phyloP scores from a whole-genome alignment of 2,888 invertebrate species.

The Cheilosia pagana region DNA sequence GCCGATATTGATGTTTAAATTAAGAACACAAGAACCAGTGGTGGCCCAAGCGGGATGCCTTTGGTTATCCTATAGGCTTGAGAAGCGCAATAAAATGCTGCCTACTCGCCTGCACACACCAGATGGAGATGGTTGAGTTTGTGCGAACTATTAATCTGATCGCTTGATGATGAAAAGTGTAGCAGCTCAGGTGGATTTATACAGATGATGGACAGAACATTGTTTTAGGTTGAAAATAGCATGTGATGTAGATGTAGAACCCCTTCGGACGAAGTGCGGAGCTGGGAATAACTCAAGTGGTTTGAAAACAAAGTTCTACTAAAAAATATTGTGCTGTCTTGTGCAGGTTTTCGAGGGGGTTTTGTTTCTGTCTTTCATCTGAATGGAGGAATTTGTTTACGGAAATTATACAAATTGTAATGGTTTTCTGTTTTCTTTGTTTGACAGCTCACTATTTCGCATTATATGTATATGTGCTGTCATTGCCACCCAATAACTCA shows the following conservation, averaged over 20 bases:
- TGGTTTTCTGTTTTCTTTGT: no score
- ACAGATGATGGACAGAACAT: not conserved
- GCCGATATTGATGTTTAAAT: conserved; percentile 41
- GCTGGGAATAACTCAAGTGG: no score
- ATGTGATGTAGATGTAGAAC: not conserved
- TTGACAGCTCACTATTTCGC: no score
- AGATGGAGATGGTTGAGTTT: not conserved
- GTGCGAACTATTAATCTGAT: conserved; percentile 39
- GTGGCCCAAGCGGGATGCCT: conserved; percentile 38
- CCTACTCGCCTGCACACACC: conserved; percentile 4
- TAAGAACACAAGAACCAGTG: conserved; percentile 20
- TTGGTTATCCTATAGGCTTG: conserved; percentile 26
- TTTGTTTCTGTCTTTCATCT: no score
- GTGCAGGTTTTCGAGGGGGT: no score
- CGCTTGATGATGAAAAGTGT: conserved; percentile 20
- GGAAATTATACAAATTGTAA: no score
- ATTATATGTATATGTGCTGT: no score
- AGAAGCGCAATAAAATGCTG: conserved; percentile 6
- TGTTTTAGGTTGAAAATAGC: not conserved
- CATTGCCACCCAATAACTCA: no score
- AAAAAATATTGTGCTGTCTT: no score
- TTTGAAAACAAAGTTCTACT: no score
- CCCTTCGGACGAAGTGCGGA: not conserved
- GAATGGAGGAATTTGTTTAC: no score
- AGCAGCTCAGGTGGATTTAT: conserved; percentile 6